phyloP scores from a whole-genome alignment of 2,113 vertebrate genomes.

The Cygnus buccinator region DNA sequence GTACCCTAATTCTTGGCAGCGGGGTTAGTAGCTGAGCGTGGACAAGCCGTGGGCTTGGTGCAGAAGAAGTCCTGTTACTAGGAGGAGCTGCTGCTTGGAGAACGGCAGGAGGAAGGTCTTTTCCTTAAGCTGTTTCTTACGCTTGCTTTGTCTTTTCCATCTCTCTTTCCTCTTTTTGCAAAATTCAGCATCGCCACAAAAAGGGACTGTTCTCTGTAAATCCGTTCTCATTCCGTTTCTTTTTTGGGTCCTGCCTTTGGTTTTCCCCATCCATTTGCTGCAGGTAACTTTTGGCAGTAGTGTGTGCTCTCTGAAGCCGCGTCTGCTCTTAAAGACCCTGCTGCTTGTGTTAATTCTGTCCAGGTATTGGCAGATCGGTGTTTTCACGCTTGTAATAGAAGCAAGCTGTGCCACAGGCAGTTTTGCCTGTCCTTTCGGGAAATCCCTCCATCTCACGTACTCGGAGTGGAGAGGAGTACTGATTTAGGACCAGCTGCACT shows the following conservation, averaged over 20 bases:
- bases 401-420: not conserved
- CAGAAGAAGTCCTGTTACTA: not conserved
- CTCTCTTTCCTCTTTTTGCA: not conserved
- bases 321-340: not conserved
- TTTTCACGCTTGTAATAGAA: not conserved
- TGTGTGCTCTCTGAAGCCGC: not conserved
- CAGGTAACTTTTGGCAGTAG: not conserved
- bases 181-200: not conserved
- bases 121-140: not conserved
- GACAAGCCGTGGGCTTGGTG: not conserved
- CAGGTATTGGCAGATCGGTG: not conserved
- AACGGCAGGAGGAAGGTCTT: fast-evolving
- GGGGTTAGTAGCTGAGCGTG: not conserved
- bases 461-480: not conserved
- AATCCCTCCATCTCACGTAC: not conserved
- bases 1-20: not conserved
- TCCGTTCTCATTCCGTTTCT: not conserved
- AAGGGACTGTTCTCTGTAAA: not conserved
- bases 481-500: not conserved
- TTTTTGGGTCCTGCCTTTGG: fast-evolving
- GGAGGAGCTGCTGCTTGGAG: not conserved
- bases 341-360: constrained; percentile 18
- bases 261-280: not conserved
- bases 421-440: not conserved
- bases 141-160: not conserved